Conservation (phyloP, 2,113 vertebrate genomes). For the Planiliza haematocheilus region DNA sequence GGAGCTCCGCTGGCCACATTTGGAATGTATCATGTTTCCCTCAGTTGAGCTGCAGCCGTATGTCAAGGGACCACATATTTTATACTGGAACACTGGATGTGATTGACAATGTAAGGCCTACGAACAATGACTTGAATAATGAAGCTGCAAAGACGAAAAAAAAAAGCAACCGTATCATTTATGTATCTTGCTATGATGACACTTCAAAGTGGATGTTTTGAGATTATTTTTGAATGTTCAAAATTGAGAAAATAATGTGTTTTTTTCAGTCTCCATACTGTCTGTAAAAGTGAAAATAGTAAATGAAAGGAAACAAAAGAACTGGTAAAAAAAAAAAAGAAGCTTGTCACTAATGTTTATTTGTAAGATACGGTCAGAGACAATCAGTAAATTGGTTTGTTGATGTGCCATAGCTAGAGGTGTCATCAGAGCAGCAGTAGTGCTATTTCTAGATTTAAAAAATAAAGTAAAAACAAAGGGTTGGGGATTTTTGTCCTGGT, state of each 20-base stretch:
- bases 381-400: conserved; percentile 81
- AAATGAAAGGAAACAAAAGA: conserved; percentile 44
- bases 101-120: conserved; percentile 53
- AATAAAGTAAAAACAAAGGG: conserved; percentile 19
- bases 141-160: conserved; percentile 48
- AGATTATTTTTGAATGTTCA: conserved; percentile 79
- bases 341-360: conserved; percentile 67
- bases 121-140: conserved; percentile 52
- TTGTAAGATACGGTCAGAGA: conserved; percentile 78
- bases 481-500: conserved; percentile 40
- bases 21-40: conserved; percentile 80
- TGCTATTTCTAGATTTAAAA: conserved; percentile 23
- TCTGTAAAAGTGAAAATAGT: conserved; percentile 74
- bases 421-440: conserved; percentile 54
- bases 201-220: conserved; percentile 73
- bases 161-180: conserved; percentile 65
- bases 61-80: conserved; percentile 70
- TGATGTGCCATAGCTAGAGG: conserved; percentile 74
- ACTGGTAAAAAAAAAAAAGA: conserved; percentile 24
- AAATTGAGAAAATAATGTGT: conserved; percentile 47
- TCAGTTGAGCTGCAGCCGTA: conserved; percentile 51
- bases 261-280: conserved; percentile 70
- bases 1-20: conserved; percentile 66
- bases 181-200: conserved; percentile 72
- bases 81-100: conserved; percentile 69